Conservation (phyloP, 2,888 invertebrate genomes). For the Camponotus fellah region DNA sequence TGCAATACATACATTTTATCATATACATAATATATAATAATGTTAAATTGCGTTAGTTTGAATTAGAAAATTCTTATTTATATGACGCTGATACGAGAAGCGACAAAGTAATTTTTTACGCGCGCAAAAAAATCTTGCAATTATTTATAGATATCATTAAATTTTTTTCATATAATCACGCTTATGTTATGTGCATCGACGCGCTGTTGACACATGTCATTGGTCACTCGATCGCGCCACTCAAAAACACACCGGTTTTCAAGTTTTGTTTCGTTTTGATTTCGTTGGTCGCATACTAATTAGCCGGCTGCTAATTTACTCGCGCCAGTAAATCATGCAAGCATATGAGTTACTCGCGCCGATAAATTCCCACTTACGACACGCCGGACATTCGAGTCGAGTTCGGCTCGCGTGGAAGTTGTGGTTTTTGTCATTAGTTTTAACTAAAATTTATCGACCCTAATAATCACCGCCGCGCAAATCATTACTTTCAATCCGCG, state of each 20-base stretch:
- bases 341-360: constrained; percentile 58
- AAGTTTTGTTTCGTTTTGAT: constrained; percentile 44
- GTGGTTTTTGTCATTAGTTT: constrained; percentile 60
- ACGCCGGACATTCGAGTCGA: constrained; percentile 55
- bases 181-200: constrained; percentile 16
- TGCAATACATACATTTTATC: background rate
- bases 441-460: constrained; percentile 69
- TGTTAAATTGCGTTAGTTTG: background rate
- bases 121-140: background rate
- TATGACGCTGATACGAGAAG: background rate
- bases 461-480: constrained; percentile 58
- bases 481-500: constrained; percentile 55
- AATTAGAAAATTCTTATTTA: background rate
- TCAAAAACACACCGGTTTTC: constrained; percentile 48
- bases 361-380: constrained; percentile 66
- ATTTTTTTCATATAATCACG: background rate
- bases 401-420: constrained; percentile 49
- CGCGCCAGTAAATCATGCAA: constrained; percentile 61
- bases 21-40: background rate
- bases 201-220: constrained; percentile 44
- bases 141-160: background rate
- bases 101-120: background rate
- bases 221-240: constrained; percentile 41
- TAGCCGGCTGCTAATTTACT: constrained; percentile 58
- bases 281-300: constrained; percentile 62